Percentiles rank a stretch among this genome's conserved stretches.
Conservation (phyloP, 92 coral and sea anemone species). For the Parazoanthus swiftii region DNA sequence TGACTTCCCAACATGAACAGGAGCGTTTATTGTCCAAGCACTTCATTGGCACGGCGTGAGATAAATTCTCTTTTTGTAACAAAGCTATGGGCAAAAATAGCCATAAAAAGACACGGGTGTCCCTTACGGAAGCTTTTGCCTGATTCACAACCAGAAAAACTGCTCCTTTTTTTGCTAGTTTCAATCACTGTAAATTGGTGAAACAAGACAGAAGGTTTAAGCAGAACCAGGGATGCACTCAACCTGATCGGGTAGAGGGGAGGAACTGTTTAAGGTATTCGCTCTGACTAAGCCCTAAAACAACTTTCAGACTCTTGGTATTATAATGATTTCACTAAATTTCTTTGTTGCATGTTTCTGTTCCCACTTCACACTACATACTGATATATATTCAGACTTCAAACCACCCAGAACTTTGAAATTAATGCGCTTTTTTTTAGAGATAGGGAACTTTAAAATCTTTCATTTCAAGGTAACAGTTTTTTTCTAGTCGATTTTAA, state of each 20-base stretch:
- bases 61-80: not conserved
- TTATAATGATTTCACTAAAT: no score
- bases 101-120: not conserved
- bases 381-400: not conserved
- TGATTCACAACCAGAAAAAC: not conserved
- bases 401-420: not conserved
- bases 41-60: not conserved
- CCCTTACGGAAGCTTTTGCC: not conserved
- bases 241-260: not conserved
- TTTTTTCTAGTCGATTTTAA: no score
- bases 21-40: not conserved
- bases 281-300: not conserved
- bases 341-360: not conserved
- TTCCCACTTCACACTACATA: no score
- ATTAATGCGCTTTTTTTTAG: no score
- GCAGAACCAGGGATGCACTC: no score
- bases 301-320: not conserved
- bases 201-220: not conserved
- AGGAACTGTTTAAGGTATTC: not conserved
- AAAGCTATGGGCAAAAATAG: not conserved
- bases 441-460: no score
- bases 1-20: not conserved
- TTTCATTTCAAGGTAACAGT: no score
- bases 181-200: not conserved
- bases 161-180: conserved; percentile 1